Evolutionary conservation across 2,797 vertebrate species (phyloP), one percentile per base, ranked within the genome.

Genomic region (Bucorvus abyssinicus): DNA sequence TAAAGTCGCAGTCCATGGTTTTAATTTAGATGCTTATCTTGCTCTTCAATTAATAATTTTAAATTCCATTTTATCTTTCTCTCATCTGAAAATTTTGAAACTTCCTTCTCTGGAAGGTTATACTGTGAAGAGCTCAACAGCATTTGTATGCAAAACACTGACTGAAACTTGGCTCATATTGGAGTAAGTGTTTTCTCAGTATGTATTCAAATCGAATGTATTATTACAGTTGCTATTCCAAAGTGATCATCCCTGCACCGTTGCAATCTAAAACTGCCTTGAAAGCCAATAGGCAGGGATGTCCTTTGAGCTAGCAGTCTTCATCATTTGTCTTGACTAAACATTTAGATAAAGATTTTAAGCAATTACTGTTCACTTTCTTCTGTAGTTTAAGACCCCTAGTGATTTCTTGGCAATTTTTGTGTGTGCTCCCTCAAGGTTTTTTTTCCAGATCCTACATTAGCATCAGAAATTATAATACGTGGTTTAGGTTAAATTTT

Each of bases 401-500:
- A 32, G 68, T 89, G 81, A 47, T 74, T 87, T 92, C 81, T 80
- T 87, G 34, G 23, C 12, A 89, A 79, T 60, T 85, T 88, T 50
- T 75, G 3, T 70, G 12, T 76, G 19, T n/a, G 6, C 5, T 80
- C 6, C 82, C 56, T 61, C 59, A 84, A 57, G 45, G n/a, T 22
- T 84, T 84, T 85, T 77, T 79, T 55, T 18, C 15, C 27, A 84
- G 32, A 69, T 73, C 61, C 34, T 94, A 91, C 61, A 91, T 92
- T 92, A 91, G 18, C 24, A 75, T 91, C 27, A 57, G 50, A 93
- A 93, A 92, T 68, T 32, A 52, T 42, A 87, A 82, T 61, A 16
- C 75, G 38, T 50, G 9, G 7, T 91, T 89, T 84, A 68, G n/a
- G 80, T 94, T 77, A 92, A 91, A 95, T 86, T 86, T 60, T 59